Base-by-base conservation (phyloP, 2,113 vertebrate species). In the Zeus faber region DNA sequence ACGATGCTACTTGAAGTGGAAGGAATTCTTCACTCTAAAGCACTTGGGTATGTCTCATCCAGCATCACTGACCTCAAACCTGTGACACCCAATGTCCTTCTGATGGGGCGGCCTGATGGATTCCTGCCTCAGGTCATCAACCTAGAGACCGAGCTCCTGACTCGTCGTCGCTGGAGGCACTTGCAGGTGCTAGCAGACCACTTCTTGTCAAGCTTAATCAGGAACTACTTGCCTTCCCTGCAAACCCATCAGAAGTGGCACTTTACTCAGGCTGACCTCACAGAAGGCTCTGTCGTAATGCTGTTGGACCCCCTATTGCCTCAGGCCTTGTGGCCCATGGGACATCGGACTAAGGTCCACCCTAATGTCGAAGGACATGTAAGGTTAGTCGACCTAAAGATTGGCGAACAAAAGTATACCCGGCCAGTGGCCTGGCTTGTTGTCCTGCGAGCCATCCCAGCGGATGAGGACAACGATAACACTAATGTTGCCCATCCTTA, bases 381-480 rank as follows among this genome's bases (percentile, higher is more conserved):
- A 2, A 16, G 29, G 9, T 17, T 20, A 8, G 56, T 16, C 6
- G 56, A 48, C 26, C n/a, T n/a, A 62, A 63, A 80, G 76, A 76
- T 70, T 60, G 81, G 62, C 74, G 76, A 80, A 78, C n/a, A n/a
- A n/a, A n/a, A n/a, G n/a, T n/a, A n/a, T n/a, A n/a, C n/a, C n/a
- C n/a, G n/a, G n/a, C n/a, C n/a, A n/a, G 84, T 68, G 59, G 74
- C 71, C 39, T 61, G 68, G 74, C 80, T 86, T 62, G 76, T 67
- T 72, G 76, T 74, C 70, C 49, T 80, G 72, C 82, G 79, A 85
- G 81, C 72, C 85, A 83, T 81, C 66, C 53, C 74, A 69, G n/a
- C n/a, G n/a, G n/a, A n/a, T n/a, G n/a, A n/a, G n/a, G n/a, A n/a
- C n/a, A n/a, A n/a, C n/a, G n/a, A n/a, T n/a, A n/a, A n/a, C n/a